These are phyloP conservation scores for Drosophila monieri DNA, from an alignment of 2,888 invertebrate genomes.

Conservation along the genomic window DNA sequence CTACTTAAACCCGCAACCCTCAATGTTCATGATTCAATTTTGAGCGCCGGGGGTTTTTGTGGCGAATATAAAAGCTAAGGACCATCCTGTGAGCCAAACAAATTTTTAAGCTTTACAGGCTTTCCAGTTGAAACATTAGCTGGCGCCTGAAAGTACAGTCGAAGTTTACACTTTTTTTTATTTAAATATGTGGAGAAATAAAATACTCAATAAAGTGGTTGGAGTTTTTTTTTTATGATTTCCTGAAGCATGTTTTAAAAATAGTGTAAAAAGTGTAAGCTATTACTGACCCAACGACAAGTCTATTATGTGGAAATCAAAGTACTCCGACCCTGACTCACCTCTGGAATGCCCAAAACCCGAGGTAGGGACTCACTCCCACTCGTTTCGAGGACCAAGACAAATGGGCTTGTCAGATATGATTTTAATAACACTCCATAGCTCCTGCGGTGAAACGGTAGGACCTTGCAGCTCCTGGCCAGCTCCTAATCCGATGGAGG, in stretches of 20 bases:
- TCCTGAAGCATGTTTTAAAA: no score
- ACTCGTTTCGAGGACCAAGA: slow-evolving; percentile 11
- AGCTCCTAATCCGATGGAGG: slow-evolving; percentile 30
- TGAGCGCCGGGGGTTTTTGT: slow-evolving; percentile 5
- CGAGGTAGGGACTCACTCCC: neutral
- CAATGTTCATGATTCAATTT: slow-evolving; percentile 33
- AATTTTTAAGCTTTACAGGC: slow-evolving; percentile 9
- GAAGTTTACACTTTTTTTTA: neutral
- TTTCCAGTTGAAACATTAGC: neutral
- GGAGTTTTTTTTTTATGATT: no score
- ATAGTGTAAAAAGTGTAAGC: no score
- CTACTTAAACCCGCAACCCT: slow-evolving; percentile 11
- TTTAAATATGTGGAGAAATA: neutral
- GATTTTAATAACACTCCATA: slow-evolving; percentile 39
- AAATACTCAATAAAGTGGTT: neutral
- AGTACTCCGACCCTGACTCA: neutral
- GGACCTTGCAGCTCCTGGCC: slow-evolving; percentile 3
- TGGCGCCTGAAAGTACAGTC: neutral
- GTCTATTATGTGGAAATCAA: neutral
- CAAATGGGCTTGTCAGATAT: slow-evolving; percentile 39
- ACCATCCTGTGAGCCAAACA: neutral
- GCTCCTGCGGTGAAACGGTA: neutral
- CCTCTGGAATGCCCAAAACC: neutral
- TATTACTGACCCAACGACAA: neutral
- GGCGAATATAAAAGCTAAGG: slow-evolving; percentile 3